Base-by-base conservation (phyloP, 2,797 vertebrate genomes). In the Potorous gilbertii region DNA sequence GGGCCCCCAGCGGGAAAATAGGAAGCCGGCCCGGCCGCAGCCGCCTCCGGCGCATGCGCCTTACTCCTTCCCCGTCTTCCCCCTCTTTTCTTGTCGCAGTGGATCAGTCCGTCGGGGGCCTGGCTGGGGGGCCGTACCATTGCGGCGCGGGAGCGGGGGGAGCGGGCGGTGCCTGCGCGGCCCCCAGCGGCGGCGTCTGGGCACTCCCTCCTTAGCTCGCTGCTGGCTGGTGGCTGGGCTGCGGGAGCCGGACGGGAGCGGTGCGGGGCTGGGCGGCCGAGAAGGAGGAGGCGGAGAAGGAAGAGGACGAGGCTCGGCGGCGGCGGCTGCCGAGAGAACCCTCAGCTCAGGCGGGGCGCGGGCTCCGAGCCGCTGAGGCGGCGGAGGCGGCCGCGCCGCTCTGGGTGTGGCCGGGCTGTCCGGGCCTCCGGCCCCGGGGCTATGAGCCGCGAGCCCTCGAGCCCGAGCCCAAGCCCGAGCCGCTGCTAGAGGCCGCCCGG, bases 341-440 rank as follows among this genome's bases (percentile, higher is more conserved):
- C 90, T 14, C n/a, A 91, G 95, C 66, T 9, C 89, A 31, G 93
- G 74, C 21, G 40, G 14, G 54, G 54, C 54, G 54, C 59, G 31
- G 54, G 54, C 16, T 28, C 54, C 24, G 18, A n/a, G 55, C 55
- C 1, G 54, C 5, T 12, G 12, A 24, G 14, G 13, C 55, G 29
- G 55, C 6, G 0, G 34, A 31, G 31, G 16, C 55, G 91, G 95
- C 66, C 11, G 92, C 55, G 93, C 91, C 57, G 95, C 56, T 10
- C 94, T 96, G 97, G 97, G 97, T 97, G 97, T 98, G 97, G 97
- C 94, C 93, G 95, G 94, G 94, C 6, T 74, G 66, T 46, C 59
- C 1, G 96, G 54, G 1, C 93, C 34, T 54, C 90, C 11, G n/a
- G 11, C 10, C 28, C 34, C 55, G 27, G 92, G 54, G 3, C 31